Conservation (phyloP, 1,140 invertebrate species). For the Triops cancriformis region DNA sequence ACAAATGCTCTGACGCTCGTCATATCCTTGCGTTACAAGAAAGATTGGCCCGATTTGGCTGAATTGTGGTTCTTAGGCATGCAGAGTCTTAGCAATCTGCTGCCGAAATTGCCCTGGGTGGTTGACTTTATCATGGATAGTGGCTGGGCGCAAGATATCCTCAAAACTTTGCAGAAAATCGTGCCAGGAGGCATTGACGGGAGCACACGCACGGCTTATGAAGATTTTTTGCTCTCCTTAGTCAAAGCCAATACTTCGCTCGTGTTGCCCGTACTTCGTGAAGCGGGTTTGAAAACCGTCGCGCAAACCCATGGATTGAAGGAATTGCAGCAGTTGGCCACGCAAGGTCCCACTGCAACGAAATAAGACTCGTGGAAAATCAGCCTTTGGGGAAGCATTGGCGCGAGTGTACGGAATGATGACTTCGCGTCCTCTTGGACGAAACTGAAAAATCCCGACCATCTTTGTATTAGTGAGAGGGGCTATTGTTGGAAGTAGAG, state of each 20-base stretch:
- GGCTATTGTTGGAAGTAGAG: neutral
- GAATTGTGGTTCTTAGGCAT: slow-evolving; percentile 89
- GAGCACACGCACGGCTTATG: slow-evolving; percentile 77
- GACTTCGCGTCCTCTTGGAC: neutral
- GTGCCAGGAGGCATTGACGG: slow-evolving; percentile 67
- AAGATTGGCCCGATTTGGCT: slow-evolving; percentile 75
- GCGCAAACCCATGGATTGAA: slow-evolving; percentile 78
- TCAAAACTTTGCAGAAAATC: slow-evolving; percentile 67
- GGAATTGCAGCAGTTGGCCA: slow-evolving; percentile 74
- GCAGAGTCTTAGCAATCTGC: slow-evolving; percentile 75
- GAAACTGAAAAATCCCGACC: neutral
- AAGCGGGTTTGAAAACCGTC: slow-evolving; percentile 64
- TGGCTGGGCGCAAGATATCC: slow-evolving; percentile 77
- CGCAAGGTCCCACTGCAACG: slow-evolving; percentile 50
- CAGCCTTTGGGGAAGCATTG: neutral
- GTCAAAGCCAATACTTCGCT: slow-evolving; percentile 64
- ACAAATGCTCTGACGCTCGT: slow-evolving; percentile 62
- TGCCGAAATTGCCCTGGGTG: slow-evolving; percentile 74
- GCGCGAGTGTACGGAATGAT: neutral
- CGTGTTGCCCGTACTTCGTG: slow-evolving; percentile 65
- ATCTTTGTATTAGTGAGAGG: neutral
- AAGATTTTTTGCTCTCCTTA: slow-evolving; percentile 75
- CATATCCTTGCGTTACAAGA: slow-evolving; percentile 74
- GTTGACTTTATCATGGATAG: slow-evolving; percentile 82
- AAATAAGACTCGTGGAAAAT: neutral